Conservation (phyloP, 35 echinoderm and acorn worm genomes). For the Nesometra sesokonis region DNA sequence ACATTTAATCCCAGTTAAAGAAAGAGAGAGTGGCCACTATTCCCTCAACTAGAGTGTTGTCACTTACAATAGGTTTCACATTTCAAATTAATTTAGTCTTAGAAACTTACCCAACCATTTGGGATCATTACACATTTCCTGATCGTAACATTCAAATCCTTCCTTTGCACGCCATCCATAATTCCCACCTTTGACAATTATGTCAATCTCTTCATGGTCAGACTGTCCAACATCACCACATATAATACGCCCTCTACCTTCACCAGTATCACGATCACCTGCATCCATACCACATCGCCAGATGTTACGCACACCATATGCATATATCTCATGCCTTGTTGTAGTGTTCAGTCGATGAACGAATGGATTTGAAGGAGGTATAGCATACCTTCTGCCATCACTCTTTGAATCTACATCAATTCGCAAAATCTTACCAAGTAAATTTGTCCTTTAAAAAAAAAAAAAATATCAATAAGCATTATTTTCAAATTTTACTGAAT, state of each 20-base stretch:
- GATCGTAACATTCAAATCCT: slow-evolving; percentile 12
- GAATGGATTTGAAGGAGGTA: slow-evolving; percentile 82
- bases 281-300: slow-evolving; percentile 79
- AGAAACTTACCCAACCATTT: neutral
- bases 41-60: no score
- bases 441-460: slow-evolving; percentile 27
- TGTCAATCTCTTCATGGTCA: slow-evolving; percentile 8
- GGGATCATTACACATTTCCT: neutral
- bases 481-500: no score
- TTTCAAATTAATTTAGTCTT: no score
- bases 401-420: slow-evolving; percentile 63
- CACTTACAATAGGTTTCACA: no score
- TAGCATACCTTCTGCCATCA: slow-evolving; percentile 37
- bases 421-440: slow-evolving; percentile 64
- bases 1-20: neutral
- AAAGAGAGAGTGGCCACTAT: no score
- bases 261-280: slow-evolving; percentile 54
- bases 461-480: no score
- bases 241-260: slow-evolving; percentile 74
- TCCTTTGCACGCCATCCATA: slow-evolving; percentile 28
- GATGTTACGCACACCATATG: slow-evolving; percentile 84
- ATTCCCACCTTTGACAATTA: slow-evolving; percentile 8
- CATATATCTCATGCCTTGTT: slow-evolving; percentile 62
- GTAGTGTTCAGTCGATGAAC: slow-evolving; percentile 10
- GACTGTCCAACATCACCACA: slow-evolving; percentile 18